Percentiles rank a stretch among this genome's conserved stretches.
Evolutionary conservation across 2,113 vertebrate genomes (phyloP).

Genomic region (Pterocles burchelli): DNA sequence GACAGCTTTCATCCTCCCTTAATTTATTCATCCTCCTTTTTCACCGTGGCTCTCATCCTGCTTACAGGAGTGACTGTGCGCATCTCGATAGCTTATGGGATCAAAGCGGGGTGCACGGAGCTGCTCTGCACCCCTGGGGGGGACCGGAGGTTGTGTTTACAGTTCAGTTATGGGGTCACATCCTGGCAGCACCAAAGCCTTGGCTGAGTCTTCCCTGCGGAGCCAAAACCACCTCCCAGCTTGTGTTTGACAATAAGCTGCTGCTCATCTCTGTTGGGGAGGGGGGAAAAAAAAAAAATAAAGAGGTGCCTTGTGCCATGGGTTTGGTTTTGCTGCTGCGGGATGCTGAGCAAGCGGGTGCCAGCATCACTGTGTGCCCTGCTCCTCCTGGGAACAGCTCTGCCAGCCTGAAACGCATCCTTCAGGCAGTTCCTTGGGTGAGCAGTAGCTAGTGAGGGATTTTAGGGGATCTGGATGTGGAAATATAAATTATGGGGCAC

Average conservation of each 20-base stretch:
- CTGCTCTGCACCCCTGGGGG: neutral
- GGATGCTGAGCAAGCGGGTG: neutral
- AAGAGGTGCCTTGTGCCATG: neutral
- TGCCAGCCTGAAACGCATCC: no score
- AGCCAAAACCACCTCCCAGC: neutral
- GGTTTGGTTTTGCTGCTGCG: neutral
- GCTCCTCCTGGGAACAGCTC: no score
- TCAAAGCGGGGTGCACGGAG: fast-evolving
- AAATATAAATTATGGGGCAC: neutral
- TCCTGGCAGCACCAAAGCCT: neutral
- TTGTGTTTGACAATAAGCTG: fast-evolving
- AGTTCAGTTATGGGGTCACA: neutral
- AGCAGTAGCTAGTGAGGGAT: neutral
- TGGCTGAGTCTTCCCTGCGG: neutral
- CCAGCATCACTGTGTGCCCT: no score
- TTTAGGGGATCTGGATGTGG: neutral
- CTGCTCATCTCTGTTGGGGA: neutral
- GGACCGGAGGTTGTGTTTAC: neutral
- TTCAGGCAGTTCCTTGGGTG: no score
- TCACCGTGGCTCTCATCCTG: neutral
- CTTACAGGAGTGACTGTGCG: neutral
- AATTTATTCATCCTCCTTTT: neutral
- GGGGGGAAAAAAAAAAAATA: no score
- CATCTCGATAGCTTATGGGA: fast-evolving
- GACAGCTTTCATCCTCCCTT: neutral